These are phyloP conservation scores for Cylindroiulus punctatus DNA, from an alignment of 2,888 invertebrate genomes.

Conservation along the genomic window DNA sequence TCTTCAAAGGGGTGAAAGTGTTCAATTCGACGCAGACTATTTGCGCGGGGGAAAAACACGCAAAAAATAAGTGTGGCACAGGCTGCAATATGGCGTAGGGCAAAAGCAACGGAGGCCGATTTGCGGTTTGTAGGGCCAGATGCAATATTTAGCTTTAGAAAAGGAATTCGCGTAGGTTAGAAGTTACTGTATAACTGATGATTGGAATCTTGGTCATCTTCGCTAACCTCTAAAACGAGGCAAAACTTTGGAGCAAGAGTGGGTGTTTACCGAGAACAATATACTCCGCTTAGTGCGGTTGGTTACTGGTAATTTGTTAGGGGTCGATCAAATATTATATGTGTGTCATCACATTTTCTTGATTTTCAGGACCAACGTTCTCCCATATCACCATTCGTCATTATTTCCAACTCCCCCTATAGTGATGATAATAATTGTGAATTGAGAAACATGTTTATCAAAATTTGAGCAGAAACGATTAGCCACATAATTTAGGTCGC, in stretches of 20 bases:
- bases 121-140: neutral
- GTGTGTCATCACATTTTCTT: too few relatives aligned
- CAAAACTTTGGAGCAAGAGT: neutral
- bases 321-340: too few relatives aligned
- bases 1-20: conserved; percentile 36
- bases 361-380: too few relatives aligned
- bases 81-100: neutral
- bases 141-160: neutral
- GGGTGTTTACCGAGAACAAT: neutral
- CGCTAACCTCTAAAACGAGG: neutral
- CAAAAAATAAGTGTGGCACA: conserved; percentile 7
- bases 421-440: too few relatives aligned
- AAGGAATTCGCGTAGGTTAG: neutral
- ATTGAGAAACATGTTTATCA: too few relatives aligned
- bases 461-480: too few relatives aligned
- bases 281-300: too few relatives aligned
- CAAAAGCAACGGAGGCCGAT: conserved; percentile 9
- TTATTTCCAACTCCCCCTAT: too few relatives aligned
- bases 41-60: neutral
- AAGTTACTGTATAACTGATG: neutral
- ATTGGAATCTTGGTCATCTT: neutral
- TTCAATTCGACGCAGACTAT: conserved; percentile 6
- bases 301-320: too few relatives aligned
- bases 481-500: too few relatives aligned
- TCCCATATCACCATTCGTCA: too few relatives aligned